Base-by-base conservation (phyloP, 2,113 vertebrate genomes). In the Corythoichthys haematopterus region DNA sequence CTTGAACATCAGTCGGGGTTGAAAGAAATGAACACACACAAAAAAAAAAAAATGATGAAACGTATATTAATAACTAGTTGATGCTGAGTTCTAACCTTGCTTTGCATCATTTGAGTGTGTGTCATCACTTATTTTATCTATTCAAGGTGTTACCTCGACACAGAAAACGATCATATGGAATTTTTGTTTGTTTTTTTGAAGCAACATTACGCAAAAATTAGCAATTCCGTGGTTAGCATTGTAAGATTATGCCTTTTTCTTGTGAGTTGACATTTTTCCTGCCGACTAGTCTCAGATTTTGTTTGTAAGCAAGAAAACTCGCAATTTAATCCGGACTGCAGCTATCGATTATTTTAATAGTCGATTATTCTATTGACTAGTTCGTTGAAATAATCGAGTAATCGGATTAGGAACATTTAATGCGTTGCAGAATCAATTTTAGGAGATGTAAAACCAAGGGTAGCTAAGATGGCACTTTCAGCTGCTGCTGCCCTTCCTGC, bases 1-100 rank as follows among this genome's bases (percentile, higher is more conserved):
- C 92, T 93, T 92, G 90, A 89, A 90, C 88, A 86, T 82, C 88
- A 92, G 85, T 90, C 90, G 88, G 73, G 80, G 88, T 91, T 90
- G 89, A 91, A 57, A 57, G 55, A 57, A 37, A 57, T 28, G 52
- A 12, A 43, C 40, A 43, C 20, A 28, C 20, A 28, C 20, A 28
- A 28, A 28, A 28, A 90, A 89, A 90, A 88, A 90, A 90, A 90
- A 88, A 91, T 89, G 76, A 76, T 76, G 79, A 80, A 85, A 84
- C 89, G 81, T 85, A 76, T 88, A 88, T 89, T 90, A 89, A 84
- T 85, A 89, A 82, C 80, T 78, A 72, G 84, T 78, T 80, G 63
- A 81, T 62, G 65, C 58, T 51, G 69, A 84, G 78, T 62, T 12
- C 37, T 61, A 61, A 61, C 59, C 59, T 61, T 61, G 59, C 43